Conservation (phyloP, 2,888 invertebrate species). For the Opisthograptis luteolata region DNA sequence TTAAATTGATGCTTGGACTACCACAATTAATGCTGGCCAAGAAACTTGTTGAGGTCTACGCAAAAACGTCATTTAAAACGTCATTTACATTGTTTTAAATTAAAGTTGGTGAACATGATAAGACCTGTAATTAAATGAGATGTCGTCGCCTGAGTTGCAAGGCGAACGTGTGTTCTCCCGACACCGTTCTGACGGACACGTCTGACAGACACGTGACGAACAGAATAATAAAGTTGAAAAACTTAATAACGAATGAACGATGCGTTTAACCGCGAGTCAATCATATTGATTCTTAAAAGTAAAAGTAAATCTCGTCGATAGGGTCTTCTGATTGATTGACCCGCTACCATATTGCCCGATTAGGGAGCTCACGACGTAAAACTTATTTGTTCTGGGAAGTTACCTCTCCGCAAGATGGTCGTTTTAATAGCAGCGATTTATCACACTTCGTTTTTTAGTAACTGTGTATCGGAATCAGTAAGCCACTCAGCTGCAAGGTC, state of each 20-base stretch:
- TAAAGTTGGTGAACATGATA: constrained; percentile 17
- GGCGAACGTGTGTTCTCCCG: constrained; percentile 57
- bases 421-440: constrained; percentile 69
- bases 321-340: constrained; percentile 59
- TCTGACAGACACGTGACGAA: constrained; percentile 54
- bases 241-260: constrained; percentile 58
- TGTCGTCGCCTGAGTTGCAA: constrained; percentile 41
- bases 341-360: constrained; percentile 50
- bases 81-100: constrained; percentile 22
- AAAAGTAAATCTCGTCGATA: constrained; percentile 72
- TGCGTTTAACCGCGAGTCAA: constrained; percentile 59
- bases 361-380: constrained; percentile 59
- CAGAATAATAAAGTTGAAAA: constrained; percentile 64
- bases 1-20: no score
- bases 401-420: constrained; percentile 40
- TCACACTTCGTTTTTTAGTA: constrained; percentile 74
- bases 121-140: constrained; percentile 49
- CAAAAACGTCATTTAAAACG: no score
- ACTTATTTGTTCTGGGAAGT: constrained; percentile 49
- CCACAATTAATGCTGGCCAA: no score
- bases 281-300: constrained; percentile 79
- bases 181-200: constrained; percentile 43
- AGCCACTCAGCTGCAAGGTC: constrained; percentile 79
- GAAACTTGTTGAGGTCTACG: no score
- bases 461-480: constrained; percentile 76